Conservation (phyloP, 2,113 vertebrate species). For the Empidonax traillii region DNA sequence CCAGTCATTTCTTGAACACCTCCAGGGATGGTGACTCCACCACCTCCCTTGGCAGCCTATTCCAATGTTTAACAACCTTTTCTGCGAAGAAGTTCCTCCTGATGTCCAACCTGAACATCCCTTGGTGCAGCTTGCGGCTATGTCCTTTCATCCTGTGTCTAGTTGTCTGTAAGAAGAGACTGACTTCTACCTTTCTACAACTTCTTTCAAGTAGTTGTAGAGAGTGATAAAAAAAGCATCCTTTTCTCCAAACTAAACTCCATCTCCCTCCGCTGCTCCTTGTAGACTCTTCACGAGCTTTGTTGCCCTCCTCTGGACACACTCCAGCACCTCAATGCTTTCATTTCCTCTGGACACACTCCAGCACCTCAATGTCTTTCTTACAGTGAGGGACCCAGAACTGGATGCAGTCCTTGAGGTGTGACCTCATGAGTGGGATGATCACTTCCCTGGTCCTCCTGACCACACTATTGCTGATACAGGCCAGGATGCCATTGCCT, state of each 20-base stretch:
- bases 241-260: neutral
- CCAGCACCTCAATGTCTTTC: neutral
- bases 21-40: neutral
- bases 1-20: neutral
- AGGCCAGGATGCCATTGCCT: neutral
- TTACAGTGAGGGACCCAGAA: too few relatives aligned
- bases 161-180: neutral
- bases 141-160: neutral
- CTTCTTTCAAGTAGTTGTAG: neutral
- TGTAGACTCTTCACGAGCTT: neutral
- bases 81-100: neutral
- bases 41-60: neutral
- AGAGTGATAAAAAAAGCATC: neutral
- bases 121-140: neutral
- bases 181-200: neutral
- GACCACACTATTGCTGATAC: neutral
- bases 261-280: neutral
- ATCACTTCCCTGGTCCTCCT: neutral
- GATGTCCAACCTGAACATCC: neutral
- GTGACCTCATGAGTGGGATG: too few relatives aligned
- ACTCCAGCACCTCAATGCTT: neutral
- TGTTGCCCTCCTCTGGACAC: neutral
- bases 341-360: neutral
- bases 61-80: neutral
- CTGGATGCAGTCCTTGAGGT: fast-evolving